Evolutionary conservation across 2,797 vertebrate species (phyloP).

Genomic region (Pangasius djambal): DNA sequence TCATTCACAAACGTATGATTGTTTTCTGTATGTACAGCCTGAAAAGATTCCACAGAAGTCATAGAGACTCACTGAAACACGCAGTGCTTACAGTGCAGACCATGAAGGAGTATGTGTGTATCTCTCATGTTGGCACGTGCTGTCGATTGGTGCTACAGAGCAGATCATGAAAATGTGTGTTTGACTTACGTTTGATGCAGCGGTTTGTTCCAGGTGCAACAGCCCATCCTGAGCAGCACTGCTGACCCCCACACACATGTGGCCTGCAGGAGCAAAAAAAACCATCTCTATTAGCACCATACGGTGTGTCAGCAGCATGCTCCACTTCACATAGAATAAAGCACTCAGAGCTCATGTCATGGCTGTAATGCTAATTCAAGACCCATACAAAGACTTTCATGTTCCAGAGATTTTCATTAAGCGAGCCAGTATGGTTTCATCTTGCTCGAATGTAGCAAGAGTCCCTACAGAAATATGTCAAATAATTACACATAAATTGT

Average conservation of each 20-base stretch:
- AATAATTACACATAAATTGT: conserved; percentile 65
- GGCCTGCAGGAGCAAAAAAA: conserved; percentile 74
- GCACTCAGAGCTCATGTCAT: conserved; percentile 33
- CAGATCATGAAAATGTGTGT: background rate
- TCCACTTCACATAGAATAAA: conserved; percentile 53
- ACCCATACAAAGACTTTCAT: conserved; percentile 21
- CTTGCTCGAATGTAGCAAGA: conserved; percentile 60
- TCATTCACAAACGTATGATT: background rate
- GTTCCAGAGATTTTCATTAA: conserved; percentile 46
- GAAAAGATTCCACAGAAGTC: background rate
- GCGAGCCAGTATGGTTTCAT: conserved; percentile 54
- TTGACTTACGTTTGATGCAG: conserved; percentile 95
- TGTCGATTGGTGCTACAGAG: background rate
- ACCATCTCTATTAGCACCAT: conserved; percentile 34
- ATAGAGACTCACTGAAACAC: background rate
- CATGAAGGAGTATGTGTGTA: background rate
- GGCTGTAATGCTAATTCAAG: conserved; percentile 53
- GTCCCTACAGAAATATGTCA: conserved; percentile 49
- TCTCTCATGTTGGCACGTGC: background rate
- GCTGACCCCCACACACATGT: conserved; percentile 92
- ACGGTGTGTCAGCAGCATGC: conserved; percentile 42
- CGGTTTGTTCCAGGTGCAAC: conserved; percentile 86
- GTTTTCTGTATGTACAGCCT: background rate
- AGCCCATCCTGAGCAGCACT: conserved; percentile 94
- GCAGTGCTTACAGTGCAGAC: conserved; percentile 2